A percentile compares a stretch with the other conserved stretches of the same genome.
These are phyloP conservation scores for Drosophila prostipennis DNA, from an alignment of 2,888 invertebrate genomes.

Conservation along the genomic window DNA sequence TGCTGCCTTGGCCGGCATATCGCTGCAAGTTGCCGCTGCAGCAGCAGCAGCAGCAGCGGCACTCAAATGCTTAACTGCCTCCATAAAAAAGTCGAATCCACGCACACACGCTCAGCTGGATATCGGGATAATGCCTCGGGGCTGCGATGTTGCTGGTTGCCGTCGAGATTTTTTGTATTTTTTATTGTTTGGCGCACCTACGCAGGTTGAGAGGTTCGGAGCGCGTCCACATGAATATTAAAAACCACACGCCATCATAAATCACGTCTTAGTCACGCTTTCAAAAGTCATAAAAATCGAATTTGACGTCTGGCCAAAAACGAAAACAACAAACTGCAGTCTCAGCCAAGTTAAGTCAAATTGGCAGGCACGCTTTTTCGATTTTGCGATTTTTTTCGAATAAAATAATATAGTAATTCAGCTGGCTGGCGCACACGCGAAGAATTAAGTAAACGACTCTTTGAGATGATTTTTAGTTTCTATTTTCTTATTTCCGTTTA, in stretches of 20 bases:
- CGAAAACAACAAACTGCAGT: conserved; percentile 19
- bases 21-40: conserved; percentile 38
- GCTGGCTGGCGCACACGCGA: conserved; percentile 36
- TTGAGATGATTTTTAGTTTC: neutral
- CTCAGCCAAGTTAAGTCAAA: conserved; percentile 16
- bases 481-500: conserved; percentile 12
- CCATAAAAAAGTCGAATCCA: conserved; percentile 65
- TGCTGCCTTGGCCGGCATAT: conserved; percentile 28
- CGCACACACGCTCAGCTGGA: conserved; percentile 73
- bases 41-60: conserved; percentile 57
- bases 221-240: conserved; percentile 81
- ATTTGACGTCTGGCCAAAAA: conserved; percentile 77
- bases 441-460: conserved; percentile 1
- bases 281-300: conserved; percentile 84
- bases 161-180: conserved; percentile 48
- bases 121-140: conserved; percentile 53
- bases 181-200: conserved; percentile 81
- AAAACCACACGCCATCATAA: conserved; percentile 85
- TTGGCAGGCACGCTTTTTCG: conserved; percentile 51
- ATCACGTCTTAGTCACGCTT: conserved; percentile 84
- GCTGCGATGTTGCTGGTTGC: conserved; percentile 35
- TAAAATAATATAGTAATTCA: conserved; percentile 2
- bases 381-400: neutral
- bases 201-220: conserved; percentile 61
- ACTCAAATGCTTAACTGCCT: conserved; percentile 73